phyloP scores from a whole-genome alignment of 2,113 vertebrate genomes.

The Bothrops jararaca region DNA sequence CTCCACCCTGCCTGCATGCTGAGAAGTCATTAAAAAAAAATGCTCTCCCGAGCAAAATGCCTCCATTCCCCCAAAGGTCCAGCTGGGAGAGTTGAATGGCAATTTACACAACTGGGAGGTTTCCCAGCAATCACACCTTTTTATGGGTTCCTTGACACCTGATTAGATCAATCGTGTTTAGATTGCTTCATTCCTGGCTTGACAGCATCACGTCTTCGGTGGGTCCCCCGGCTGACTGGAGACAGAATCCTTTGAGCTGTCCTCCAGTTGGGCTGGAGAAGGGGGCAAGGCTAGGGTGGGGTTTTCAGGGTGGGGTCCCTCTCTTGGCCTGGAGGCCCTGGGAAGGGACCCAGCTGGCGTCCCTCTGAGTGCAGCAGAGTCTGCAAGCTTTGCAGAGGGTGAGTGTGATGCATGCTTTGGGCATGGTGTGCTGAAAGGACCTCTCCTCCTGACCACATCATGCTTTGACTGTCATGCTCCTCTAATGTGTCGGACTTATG shows the following conservation, averaged over 20 bases:
- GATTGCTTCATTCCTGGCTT: background rate
- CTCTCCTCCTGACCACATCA: background rate
- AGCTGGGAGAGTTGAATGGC: background rate
- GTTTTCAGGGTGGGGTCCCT: background rate
- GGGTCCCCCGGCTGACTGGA: fast-evolving
- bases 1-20: background rate
- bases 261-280: background rate
- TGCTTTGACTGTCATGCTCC: no score
- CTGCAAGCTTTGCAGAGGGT: background rate
- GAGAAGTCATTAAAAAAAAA: background rate
- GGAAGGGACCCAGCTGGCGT: background rate
- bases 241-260: background rate
- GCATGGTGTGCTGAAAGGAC: background rate
- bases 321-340: background rate
- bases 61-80: background rate
- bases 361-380: background rate
- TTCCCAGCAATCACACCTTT: background rate
- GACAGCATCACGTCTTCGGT: background rate
- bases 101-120: background rate
- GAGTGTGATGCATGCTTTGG: background rate
- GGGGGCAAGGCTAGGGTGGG: background rate
- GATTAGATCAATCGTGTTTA: background rate
- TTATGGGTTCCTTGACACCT: background rate
- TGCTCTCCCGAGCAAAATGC: background rate
- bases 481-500: background rate